Percentiles rank a stretch among this genome's conserved stretches.
Conservation (phyloP, 1,140 invertebrate species). For the Diabrotica virgifera region DNA sequence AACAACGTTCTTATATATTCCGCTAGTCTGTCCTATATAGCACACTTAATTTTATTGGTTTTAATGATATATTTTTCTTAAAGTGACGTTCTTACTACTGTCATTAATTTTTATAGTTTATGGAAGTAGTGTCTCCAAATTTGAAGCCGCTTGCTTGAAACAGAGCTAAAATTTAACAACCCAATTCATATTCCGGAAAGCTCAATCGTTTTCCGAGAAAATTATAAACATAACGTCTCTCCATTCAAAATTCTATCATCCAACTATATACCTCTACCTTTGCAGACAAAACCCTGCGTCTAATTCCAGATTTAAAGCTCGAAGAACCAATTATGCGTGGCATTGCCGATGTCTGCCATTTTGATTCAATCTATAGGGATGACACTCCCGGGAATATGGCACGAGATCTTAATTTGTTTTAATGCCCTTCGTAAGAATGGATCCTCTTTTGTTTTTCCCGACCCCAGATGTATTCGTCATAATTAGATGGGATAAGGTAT, state of each 20-base stretch:
- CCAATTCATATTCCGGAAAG: not conserved
- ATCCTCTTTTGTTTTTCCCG: conserved; percentile 22
- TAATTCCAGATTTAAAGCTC: conserved; percentile 27
- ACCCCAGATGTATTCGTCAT: conserved; percentile 23
- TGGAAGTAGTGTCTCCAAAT: too few species aligned
- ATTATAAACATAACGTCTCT: conserved; percentile 9
- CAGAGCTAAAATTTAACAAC: not conserved
- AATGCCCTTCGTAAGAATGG: conserved; percentile 20
- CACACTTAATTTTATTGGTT: too few species aligned
- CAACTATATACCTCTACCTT: not conserved
- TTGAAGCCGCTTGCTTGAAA: too few species aligned
- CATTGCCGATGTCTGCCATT: conserved; percentile 35
- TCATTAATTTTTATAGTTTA: too few species aligned
- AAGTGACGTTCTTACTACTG: too few species aligned
- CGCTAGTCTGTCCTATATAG: too few species aligned
- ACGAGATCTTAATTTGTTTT: conserved; percentile 32
- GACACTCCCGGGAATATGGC: conserved; percentile 37
- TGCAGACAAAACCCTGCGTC: not conserved
- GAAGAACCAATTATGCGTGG: conserved; percentile 39
- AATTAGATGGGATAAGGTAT: conserved; percentile 13
- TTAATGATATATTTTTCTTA: too few species aligned
- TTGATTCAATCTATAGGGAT: conserved; percentile 42
- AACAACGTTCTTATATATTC: too few species aligned
- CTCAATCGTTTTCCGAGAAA: conserved; percentile 1
- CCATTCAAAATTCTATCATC: not conserved